Evolutionary conservation across 2,888 invertebrate genomes (phyloP), one percentile per base, ranked within the genome.

Genomic region (Cheilosia scutellata): DNA sequence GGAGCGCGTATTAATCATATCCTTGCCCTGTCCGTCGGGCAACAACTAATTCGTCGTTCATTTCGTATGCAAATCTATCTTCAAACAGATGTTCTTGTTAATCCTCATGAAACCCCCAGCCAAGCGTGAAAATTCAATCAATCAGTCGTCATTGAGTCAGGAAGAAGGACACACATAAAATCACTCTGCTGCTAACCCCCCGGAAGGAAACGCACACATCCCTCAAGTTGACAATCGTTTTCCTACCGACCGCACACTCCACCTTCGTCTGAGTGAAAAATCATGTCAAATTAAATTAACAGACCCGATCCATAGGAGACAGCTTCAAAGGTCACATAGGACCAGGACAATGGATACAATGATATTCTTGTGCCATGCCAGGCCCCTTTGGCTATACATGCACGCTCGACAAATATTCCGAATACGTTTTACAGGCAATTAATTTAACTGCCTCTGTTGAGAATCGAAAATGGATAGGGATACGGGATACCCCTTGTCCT

Each of bases 231-330:
- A 66, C 78, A 77, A 70, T 58, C 16, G 65, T 49, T 40, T 57
- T 13, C 33, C 20, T 4, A 4, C 1, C 13, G 25, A 11, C 11
- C 27, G 5, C 27, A 51, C 27, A 27, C 27, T 9, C 33, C 2
- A 25, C 37, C 51, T 77, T 66, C 55, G 44, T 33, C 37, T 68
- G 79, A 84, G 83, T 84, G 83, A 84, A 84, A 84, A 84, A 84
- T 84, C 83, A 84, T 84, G 83, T 84, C 79, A 75, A 84, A 84
- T 84, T 84, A 84, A 84, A 79, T 84, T 84, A 84, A 74, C 80
- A 60, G 57, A 65, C 65, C 75, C 75, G 33, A 76, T 63, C 70
- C 80, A 29, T 71, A 42, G 47, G 65, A 47, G 65, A 60, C 72
- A 60, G 53, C 65, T 63, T 11, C 20, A 71, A 84, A 76, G 80